phyloP scores from a whole-genome alignment of 2,797 vertebrate species.

The Anniella stebbinsi region DNA sequence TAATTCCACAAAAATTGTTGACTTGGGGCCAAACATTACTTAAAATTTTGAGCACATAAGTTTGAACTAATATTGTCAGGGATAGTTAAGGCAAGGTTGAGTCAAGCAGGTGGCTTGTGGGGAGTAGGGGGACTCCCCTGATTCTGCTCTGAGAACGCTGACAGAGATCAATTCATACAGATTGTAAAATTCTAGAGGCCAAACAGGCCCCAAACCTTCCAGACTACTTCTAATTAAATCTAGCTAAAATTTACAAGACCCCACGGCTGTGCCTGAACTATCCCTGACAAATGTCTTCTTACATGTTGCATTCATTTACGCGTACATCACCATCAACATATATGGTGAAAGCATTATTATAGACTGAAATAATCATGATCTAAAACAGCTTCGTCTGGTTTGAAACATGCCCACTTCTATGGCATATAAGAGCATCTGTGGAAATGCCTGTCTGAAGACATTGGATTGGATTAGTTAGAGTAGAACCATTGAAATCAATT shows the following conservation, averaged over 20 bases:
- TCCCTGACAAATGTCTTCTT: not conserved
- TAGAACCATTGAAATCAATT: not conserved
- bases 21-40: not conserved
- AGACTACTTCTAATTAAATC: too few species aligned
- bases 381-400: not conserved
- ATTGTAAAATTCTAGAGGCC: too few species aligned
- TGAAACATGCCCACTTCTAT: not conserved
- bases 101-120: too few species aligned
- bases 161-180: too few species aligned
- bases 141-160: too few species aligned
- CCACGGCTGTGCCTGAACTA: too few species aligned
- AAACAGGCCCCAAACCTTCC: too few species aligned
- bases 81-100: too few species aligned
- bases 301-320: not conserved
- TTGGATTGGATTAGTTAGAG: not conserved
- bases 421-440: not conserved
- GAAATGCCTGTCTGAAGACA: not conserved
- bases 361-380: not conserved
- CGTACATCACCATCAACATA: not conserved
- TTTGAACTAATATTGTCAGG: too few species aligned
- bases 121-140: too few species aligned
- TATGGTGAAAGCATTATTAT: not conserved
- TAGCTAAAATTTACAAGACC: too few species aligned
- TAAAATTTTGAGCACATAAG: not conserved
- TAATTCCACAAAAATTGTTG: rapidly evolving